Evolutionary conservation across 2,888 invertebrate species (phyloP).

Genomic region (Ptychoptera albimana): DNA sequence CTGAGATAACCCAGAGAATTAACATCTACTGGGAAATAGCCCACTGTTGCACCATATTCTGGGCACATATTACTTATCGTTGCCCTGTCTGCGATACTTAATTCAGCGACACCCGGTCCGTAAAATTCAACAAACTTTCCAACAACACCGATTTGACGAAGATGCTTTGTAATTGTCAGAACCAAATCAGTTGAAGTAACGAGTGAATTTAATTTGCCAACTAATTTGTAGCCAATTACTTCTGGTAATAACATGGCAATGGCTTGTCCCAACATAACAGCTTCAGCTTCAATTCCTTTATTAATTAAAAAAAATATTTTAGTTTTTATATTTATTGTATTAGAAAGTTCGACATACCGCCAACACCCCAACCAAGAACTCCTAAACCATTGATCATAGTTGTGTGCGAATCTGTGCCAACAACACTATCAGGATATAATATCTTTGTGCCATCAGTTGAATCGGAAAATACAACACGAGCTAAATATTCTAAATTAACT

Average conservation of each 20-base stretch:
- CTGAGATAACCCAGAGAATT: constrained; percentile 65
- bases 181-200: constrained; percentile 95
- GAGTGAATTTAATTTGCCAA: constrained; percentile 63
- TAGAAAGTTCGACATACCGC: constrained; percentile 35
- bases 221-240: constrained; percentile 86
- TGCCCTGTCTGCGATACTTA: constrained; percentile 92
- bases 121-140: constrained; percentile 99
- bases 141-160: constrained; percentile 88
- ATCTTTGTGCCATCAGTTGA: constrained; percentile 28
- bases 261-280: constrained; percentile 95
- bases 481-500: constrained; percentile 91
- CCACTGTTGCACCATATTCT: constrained; percentile 93
- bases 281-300: constrained; percentile 90
- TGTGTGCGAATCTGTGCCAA: constrained; percentile 97
- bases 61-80: constrained; percentile 99
- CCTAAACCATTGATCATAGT: constrained; percentile 98
- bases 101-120: constrained; percentile 76
- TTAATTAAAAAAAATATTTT: constrained; percentile 1
- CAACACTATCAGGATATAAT: constrained; percentile 79
- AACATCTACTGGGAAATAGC: constrained; percentile 83
- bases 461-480: constrained; percentile 71
- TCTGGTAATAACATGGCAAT: constrained; percentile 93
- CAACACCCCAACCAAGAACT: constrained; percentile 92
- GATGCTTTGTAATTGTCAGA: constrained; percentile 88
- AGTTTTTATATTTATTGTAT: background rate